These are phyloP conservation scores for Priocnemis perturbator DNA, from an alignment of 2,888 invertebrate species.

Conservation along the genomic window DNA sequence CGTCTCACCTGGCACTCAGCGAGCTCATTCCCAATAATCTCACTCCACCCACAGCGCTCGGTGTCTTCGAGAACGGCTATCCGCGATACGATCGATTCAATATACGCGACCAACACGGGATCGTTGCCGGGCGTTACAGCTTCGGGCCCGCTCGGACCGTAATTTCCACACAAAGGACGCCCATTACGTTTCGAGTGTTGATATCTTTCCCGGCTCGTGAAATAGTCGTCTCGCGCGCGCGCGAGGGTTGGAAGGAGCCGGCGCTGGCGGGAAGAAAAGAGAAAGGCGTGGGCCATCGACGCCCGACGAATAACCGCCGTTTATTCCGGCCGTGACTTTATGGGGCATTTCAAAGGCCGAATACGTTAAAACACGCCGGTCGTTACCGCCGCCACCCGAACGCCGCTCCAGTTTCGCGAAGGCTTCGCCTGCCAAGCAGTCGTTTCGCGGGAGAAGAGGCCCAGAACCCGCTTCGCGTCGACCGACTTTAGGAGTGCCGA, in stretches of 20 bases:
- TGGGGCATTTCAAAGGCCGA: constrained; percentile 10
- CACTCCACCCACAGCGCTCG: no score
- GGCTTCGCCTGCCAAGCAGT: constrained; percentile 25
- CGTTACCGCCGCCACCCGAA: constrained; percentile 22
- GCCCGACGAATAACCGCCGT: constrained; percentile 1
- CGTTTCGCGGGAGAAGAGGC: constrained; percentile 27
- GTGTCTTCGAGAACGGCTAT: no score
- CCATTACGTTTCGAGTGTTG: constrained; percentile 6
- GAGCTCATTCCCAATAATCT: no score
- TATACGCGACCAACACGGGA: background rate
- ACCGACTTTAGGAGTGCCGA: constrained; percentile 46
- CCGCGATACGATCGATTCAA: no score
- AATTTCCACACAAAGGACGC: constrained; percentile 6
- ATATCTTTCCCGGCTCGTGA: constrained; percentile 5
- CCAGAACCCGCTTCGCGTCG: constrained; percentile 11
- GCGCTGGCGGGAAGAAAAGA: background rate
- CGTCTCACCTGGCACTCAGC: no score
- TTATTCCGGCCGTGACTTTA: constrained; percentile 18
- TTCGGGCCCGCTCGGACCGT: constrained; percentile 4
- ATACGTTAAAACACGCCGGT: constrained; percentile 27
- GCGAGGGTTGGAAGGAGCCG: no score
- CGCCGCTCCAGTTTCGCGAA: constrained; percentile 42
- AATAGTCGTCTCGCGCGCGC: background rate
- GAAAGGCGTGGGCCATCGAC: background rate
- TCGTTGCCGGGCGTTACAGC: constrained; percentile 2